phyloP scores from a whole-genome alignment of 2,113 vertebrate genomes.

The Crotophaga sulcirostris region DNA sequence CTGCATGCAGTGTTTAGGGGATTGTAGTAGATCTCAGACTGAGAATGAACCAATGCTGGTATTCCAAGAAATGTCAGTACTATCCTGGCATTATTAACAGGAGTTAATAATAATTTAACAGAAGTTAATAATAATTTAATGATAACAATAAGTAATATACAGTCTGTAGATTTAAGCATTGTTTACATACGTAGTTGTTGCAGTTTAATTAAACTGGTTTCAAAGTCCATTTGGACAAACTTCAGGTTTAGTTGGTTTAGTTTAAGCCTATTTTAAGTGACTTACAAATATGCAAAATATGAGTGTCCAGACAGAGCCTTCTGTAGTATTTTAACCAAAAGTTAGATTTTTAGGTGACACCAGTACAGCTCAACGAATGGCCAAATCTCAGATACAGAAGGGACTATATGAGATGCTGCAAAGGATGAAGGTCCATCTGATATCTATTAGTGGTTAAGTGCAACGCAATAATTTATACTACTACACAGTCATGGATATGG shows the following conservation, averaged over 20 bases:
- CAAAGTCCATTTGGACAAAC: conserved; percentile 47
- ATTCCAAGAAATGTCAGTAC: background rate
- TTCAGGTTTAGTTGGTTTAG: conserved; percentile 53
- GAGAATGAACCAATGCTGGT: background rate
- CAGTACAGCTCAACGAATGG: background rate
- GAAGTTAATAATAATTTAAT: no score
- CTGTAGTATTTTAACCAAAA: background rate
- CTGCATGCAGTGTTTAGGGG: background rate
- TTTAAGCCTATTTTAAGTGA: conserved; percentile 42
- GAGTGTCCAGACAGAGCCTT: background rate
- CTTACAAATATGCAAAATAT: conserved; percentile 27
- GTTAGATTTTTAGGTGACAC: conserved; percentile 18
- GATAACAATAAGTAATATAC: conserved; percentile 65
- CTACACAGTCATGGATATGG: background rate
- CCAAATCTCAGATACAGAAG: background rate
- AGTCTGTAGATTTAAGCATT: conserved; percentile 55
- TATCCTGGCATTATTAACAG: background rate
- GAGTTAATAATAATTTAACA: no score
- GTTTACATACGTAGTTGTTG: conserved; percentile 44
- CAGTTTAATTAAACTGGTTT: conserved; percentile 63
- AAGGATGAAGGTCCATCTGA: conserved; percentile 27
- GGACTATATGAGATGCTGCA: background rate
- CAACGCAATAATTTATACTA: conserved; percentile 9
- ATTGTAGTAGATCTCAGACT: background rate
- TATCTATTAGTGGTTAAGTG: conserved; percentile 8